Evolutionary conservation across 2,888 invertebrate species (phyloP).

Genomic region (Notodonta dromedarius): DNA sequence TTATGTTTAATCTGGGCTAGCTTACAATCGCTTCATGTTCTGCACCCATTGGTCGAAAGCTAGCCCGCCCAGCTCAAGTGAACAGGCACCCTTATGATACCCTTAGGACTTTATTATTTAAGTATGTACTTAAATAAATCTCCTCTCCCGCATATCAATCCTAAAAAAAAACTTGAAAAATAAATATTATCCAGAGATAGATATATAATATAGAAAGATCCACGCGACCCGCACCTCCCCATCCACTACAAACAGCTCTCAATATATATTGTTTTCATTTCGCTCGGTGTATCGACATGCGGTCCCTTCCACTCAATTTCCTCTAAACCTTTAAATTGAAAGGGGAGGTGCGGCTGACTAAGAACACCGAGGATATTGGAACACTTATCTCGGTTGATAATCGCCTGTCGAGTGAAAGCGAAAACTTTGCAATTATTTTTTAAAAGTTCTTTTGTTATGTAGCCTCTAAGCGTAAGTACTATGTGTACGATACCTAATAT

Average conservation of each 20-base stretch:
- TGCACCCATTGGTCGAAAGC: no score
- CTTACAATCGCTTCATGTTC: no score
- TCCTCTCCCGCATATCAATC: background rate
- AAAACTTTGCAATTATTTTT: background rate
- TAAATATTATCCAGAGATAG: background rate
- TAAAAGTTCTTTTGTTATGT: no score
- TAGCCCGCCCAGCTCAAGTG: no score
- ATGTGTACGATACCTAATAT: no score
- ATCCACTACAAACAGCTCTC: constrained; percentile 12
- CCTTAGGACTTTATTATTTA: no score
- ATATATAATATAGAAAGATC: background rate
- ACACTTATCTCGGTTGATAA: constrained; percentile 27
- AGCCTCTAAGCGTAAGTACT: no score
- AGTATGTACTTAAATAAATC: no score
- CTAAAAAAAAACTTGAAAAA: background rate
- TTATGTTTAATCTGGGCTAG: no score
- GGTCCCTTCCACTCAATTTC: constrained; percentile 35
- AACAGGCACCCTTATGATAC: no score
- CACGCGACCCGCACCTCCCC: constrained; percentile 5
- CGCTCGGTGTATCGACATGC: constrained; percentile 22
- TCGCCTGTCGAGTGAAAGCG: constrained; percentile 9
- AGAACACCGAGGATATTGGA: constrained; percentile 20
- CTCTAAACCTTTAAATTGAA: constrained; percentile 38
- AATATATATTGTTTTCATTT: constrained; percentile 35
- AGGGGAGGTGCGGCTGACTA: constrained; percentile 19